A percentile compares a stretch with the other conserved stretches of the same genome.
These are phyloP conservation scores for Lineus longissimus DNA, from an alignment of 1,140 invertebrate species.

Conservation along the genomic window DNA sequence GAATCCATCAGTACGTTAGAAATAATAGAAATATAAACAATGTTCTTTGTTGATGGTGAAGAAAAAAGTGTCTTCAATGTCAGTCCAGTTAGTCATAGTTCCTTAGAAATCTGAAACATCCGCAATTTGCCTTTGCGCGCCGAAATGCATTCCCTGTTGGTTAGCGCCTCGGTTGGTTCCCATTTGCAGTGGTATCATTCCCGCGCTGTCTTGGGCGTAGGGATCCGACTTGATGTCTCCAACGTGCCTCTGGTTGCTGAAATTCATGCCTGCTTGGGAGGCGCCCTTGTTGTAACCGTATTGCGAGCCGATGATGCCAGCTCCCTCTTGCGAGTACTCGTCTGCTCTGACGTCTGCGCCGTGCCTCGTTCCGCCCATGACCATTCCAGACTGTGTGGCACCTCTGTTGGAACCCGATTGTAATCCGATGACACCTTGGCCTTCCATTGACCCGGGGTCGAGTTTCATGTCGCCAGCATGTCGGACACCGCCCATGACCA, in stretches of 20 bases:
- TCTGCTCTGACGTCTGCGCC: conserved; percentile 54
- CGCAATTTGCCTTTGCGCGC: conserved; percentile 34
- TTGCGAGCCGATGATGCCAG: conserved; percentile 81
- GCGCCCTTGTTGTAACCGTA: conserved; percentile 79
- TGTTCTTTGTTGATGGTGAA: no score
- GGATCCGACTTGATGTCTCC: conserved; percentile 26
- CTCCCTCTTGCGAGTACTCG: conserved; percentile 52
- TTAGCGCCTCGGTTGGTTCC: conserved; percentile 76
- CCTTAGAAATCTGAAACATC: no score
- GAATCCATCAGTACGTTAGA: no score
- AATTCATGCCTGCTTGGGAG: conserved; percentile 17
- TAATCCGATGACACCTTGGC: conserved; percentile 75
- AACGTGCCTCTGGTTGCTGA: conserved; percentile 13
- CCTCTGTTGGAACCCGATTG: conserved; percentile 86
- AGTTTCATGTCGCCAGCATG: conserved; percentile 36
- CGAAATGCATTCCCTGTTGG: conserved; percentile 38
- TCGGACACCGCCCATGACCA: conserved; percentile 12
- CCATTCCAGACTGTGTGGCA: conserved; percentile 85
- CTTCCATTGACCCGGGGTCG: conserved; percentile 66
- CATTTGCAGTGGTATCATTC: conserved; percentile 84
- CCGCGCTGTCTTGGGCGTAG: conserved; percentile 59
- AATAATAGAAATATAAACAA: no score
- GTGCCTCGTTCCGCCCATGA: conserved; percentile 87
- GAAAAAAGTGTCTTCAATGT: no score
- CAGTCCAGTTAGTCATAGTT: no score